Percentiles rank a stretch among this genome's conserved stretches.
Evolutionary conservation across 2,113 vertebrate species (phyloP).

Genomic region (Dolichallabes microphthalmus): DNA sequence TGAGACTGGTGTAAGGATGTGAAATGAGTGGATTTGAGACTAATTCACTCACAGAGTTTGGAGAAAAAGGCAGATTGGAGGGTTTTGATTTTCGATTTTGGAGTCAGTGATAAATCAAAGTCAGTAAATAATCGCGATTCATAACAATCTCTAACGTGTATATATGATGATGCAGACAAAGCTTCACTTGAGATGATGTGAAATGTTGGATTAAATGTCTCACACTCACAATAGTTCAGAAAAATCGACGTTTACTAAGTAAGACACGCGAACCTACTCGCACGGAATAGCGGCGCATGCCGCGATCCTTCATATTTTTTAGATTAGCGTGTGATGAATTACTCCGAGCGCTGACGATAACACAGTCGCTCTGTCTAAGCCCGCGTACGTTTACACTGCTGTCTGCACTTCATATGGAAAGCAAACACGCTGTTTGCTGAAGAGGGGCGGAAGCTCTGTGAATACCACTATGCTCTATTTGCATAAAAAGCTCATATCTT

Average conservation of each 20-base stretch:
- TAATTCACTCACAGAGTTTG: no score
- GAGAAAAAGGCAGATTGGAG: no score
- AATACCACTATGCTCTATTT: slow-evolving; percentile 7
- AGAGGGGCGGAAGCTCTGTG: background rate
- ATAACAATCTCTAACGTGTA: no score
- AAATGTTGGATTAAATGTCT: background rate
- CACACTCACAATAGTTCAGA: background rate
- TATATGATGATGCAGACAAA: background rate
- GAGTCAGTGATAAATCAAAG: no score
- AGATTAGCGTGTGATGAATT: background rate
- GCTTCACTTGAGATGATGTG: background rate
- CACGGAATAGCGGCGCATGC: background rate
- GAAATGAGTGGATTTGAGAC: no score
- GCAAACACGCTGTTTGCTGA: slow-evolving; percentile 11
- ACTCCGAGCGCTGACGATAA: background rate
- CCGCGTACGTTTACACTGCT: background rate
- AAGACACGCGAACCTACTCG: background rate
- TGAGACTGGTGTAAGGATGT: no score
- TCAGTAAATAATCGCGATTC: no score
- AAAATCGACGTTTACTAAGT: background rate
- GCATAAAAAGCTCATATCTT: slow-evolving; percentile 22
- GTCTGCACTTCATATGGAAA: background rate
- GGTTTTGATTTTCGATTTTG: no score
- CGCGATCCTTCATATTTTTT: background rate
- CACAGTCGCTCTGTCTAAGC: background rate